Base-by-base conservation (phyloP, 2,888 invertebrate genomes). In the Desoria tigrina region DNA sequence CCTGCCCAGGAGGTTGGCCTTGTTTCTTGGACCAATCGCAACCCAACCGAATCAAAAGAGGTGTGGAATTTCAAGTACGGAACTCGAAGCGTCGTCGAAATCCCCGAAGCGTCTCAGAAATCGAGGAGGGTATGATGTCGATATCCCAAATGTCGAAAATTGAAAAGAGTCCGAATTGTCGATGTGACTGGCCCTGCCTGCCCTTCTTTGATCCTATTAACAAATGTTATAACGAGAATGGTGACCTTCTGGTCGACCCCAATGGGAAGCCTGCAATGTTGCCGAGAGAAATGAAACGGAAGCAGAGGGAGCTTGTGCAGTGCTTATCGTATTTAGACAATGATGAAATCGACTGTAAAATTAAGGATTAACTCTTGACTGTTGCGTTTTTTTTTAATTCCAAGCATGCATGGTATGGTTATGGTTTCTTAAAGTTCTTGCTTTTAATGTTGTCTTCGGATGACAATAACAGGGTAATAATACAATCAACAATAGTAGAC, bases 201-300 rank as follows among this genome's bases (percentile, higher is more conserved):
- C 71, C 73, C 0, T 71, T 69, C 16, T 73, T 66, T 57, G 71
- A 71, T 28, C 55, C 56, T 2, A 55, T 73, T n/a, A 71, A 73
- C 54, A 57, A 45, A 23, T 73, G 73, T 45, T 64, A 64, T 16
- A 50, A 56, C 39, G 26, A 11, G 1, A 14, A 42, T 21, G 68
- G 66, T 2, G 32, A 66, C 1, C 1, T 62, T 0, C 11, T 70
- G 1, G 21, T 66, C 1, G 61, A 68, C 37, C 16, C 18, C 2
- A 26, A 49, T 0, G 66, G 68, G 18, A 26, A 63, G 21, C 54
- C 54, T 9, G 42, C 60, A 6, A 23, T 67, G 0, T 26, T 32
- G 1, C 23, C 56, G 0, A 61, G 58, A 32, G 51, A 55, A 18
- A 21, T 54, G 51, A 61, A 37, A 23, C 3, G 37, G 2, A 2